Conservation (phyloP, 1,140 invertebrate species). For the Phenacoccus solenopsis region DNA sequence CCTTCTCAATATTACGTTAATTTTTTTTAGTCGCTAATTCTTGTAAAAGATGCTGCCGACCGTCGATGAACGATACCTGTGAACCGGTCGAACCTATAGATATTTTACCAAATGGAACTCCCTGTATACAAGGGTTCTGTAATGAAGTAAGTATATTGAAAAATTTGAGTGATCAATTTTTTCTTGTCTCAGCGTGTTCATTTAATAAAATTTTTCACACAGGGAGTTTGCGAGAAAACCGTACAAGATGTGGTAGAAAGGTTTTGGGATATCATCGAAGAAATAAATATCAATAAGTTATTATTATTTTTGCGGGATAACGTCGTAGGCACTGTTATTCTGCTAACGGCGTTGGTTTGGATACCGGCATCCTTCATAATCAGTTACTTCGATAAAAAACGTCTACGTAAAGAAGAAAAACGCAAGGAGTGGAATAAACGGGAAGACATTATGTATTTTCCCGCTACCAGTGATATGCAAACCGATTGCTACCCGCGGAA, state of each 20-base stretch:
- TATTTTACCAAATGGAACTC: slow-evolving; percentile 81
- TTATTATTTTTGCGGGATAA: slow-evolving; percentile 74
- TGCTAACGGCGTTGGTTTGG: slow-evolving; percentile 82
- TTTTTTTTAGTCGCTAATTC: slow-evolving; percentile 56
- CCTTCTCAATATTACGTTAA: slow-evolving; percentile 17
- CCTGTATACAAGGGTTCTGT: slow-evolving; percentile 91
- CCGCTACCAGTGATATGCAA: not conserved
- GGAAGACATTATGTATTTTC: slow-evolving; percentile 7
- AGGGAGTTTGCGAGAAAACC: slow-evolving; percentile 88
- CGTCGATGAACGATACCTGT: slow-evolving; percentile 80
- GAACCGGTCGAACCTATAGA: slow-evolving; percentile 75
- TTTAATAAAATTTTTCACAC: no score
- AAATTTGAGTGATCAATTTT: slow-evolving; percentile 21
- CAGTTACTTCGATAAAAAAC: slow-evolving; percentile 51
- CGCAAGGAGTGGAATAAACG: slow-evolving; percentile 20
- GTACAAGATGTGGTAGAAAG: slow-evolving; percentile 88
- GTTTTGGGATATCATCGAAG: slow-evolving; percentile 94
- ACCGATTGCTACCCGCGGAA: not conserved
- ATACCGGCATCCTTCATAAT: slow-evolving; percentile 75
- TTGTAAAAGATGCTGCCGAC: slow-evolving; percentile 79
- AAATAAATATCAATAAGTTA: slow-evolving; percentile 88
- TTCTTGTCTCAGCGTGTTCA: no score
- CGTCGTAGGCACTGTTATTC: slow-evolving; percentile 77
- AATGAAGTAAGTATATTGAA: slow-evolving; percentile 60
- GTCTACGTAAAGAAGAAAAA: slow-evolving; percentile 18